phyloP scores from a whole-genome alignment of 1,140 invertebrate species.

The Carposina sasakii region DNA sequence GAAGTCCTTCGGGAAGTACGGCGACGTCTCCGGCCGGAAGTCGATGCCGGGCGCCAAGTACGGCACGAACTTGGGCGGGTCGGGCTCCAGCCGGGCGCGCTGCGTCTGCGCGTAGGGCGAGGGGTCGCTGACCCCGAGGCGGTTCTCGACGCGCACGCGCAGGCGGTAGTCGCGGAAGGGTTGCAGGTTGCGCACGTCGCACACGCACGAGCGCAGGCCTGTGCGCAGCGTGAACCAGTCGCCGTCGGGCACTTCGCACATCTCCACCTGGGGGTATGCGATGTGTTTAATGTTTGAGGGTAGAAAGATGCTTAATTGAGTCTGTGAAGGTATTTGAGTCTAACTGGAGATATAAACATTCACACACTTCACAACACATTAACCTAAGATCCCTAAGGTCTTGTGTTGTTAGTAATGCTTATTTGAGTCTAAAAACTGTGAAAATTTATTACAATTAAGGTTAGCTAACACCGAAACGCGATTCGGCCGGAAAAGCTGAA shows the following conservation, averaged over 20 bases:
- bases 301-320: too few relatives aligned
- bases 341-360: too few relatives aligned
- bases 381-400: too few relatives aligned
- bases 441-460: too few relatives aligned
- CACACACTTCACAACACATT: too few relatives aligned
- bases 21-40: constrained; percentile 89
- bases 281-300: too few relatives aligned
- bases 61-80: constrained; percentile 84
- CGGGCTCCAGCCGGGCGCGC: constrained; percentile 84
- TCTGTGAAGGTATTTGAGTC: too few relatives aligned
- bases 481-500: too few relatives aligned
- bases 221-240: constrained; percentile 89
- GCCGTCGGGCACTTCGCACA: constrained; percentile 90
- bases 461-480: too few relatives aligned
- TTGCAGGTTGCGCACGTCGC: constrained; percentile 87
- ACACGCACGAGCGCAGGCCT: constrained; percentile 87
- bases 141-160: constrained; percentile 94
- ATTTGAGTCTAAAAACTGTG: too few relatives aligned
- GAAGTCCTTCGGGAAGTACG: constrained; percentile 92
- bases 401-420: too few relatives aligned
- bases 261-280: constrained; percentile 79
- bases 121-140: constrained; percentile 97
- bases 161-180: constrained; percentile 94
- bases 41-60: constrained; percentile 87
- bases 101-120: constrained; percentile 90